Evolutionary conservation across 1,140 invertebrate species (phyloP), one percentile per base, ranked within the genome.

Genomic region (Bombus waltoni): DNA sequence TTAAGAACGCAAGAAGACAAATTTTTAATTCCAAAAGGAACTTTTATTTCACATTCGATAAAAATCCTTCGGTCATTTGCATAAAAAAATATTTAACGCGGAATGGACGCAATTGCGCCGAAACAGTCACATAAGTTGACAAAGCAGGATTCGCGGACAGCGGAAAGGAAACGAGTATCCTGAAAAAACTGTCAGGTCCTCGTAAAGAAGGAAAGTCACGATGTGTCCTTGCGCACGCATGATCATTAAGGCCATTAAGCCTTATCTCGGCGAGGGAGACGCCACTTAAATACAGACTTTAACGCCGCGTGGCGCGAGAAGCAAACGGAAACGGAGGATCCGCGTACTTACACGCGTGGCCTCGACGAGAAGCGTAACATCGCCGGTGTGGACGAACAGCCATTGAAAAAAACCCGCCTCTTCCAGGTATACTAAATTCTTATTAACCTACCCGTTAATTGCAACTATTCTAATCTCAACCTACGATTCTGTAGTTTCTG

Each of bases 141-240:
- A 35, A 42, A 18, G 42, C 13, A 8, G 13, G 28, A 11, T n/a
- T 38, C 35, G 47, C 22, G 66, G 15, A 25, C 22, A 25, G 53
- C n/a, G 38, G 38, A n/a, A 57, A 76, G 53, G 40, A 42, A 53
- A 59, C 44, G 79, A 86, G 72, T 42, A 83, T 83, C 80, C 65
- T 76, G 44, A 25, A 68, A 40, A 40, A 47, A 28, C 42, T 57
- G 35, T 71, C n/a, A 8, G 62, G 22, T 76, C 72, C 72, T 86
- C 85, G 85, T 86, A 86, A 86, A 86, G 85, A 86, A 62, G 85
- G 62, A 71, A 86, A 86, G 85, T 86, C 85, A 83, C 85, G 80
- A 71, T 53, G 80, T 76, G 85, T 83, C 73, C 80, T 85, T 86
- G 85, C 72, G 73, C 80, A 83, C 85, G 85, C 85, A 76, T 73